Evolutionary conservation across 2,888 invertebrate species (phyloP).

Genomic region (Drosophila percnosoma): DNA sequence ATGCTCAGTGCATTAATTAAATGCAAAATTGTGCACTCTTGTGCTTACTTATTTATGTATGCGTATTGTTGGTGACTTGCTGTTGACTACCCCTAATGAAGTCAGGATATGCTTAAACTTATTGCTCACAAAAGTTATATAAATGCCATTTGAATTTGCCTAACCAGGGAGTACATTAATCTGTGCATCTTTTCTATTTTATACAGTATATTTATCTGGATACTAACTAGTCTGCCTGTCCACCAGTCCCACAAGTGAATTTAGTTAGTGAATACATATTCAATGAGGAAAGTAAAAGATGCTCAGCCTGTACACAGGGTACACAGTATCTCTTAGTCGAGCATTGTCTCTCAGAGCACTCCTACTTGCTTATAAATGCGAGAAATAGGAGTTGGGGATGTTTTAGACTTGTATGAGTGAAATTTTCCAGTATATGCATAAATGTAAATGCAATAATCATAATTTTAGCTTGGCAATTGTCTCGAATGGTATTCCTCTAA

Average conservation of each 20-base stretch:
- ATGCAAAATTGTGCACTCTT: conserved; percentile 50
- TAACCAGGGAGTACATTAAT: neutral
- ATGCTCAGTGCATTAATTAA: conserved; percentile 70
- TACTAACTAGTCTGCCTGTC: neutral
- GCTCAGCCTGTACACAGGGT: neutral
- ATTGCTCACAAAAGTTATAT: neutral
- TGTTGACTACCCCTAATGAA: conserved; percentile 9
- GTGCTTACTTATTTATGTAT: neutral
- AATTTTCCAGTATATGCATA: neutral
- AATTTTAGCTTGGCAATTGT: conserved; percentile 16
- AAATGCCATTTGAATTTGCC: neutral
- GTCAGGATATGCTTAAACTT: conserved; percentile 12
- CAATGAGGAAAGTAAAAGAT: neutral
- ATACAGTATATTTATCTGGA: neutral
- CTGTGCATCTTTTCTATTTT: neutral
- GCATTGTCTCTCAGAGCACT: neutral
- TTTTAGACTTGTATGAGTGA: neutral
- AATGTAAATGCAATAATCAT: conserved; percentile 1
- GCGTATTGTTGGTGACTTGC: conserved; percentile 14
- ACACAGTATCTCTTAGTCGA: neutral
- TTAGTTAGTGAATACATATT: neutral
- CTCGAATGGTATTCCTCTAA: conserved; percentile 15
- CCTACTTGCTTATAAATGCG: neutral
- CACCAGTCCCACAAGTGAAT: neutral
- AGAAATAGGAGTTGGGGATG: neutral